Base-by-base conservation (phyloP, 2,113 vertebrate species). In the Salvator merianae region DNA sequence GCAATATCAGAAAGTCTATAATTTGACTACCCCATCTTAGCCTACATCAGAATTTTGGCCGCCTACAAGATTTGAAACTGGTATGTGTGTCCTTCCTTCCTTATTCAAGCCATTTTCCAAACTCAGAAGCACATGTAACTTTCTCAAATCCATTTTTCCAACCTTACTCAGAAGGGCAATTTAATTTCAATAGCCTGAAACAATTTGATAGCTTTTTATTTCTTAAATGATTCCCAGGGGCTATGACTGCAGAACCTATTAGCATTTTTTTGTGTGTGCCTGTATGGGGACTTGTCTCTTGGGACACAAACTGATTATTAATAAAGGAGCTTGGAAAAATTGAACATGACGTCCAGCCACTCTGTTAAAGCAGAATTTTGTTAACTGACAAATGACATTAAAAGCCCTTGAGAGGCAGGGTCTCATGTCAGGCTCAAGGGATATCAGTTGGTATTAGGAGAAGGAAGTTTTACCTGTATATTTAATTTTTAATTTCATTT, bases 321-420 rank as follows among this genome's bases (percentile, higher is more conserved):
- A 72, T 77, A 82, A 82, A 86, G 30, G 73, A 47, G 53, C 30
- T 62, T 82, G 82, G 78, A 84, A 88, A 92, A 93, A 93, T 85
- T 87, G 84, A 91, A 87, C 81, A 85, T 91, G 88, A 89, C 77
- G 77, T 89, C 88, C 71, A 91, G 77, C 71, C 79, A 91, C 79
- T 55, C 62, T 12, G 77, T 40, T 74, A 80, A 66, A 85, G 85
- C 0, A 62, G 83, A 59, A 63, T 71, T 88, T 36, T 79, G 77
- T 72, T 91, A 86, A 86, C 79, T 93, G 81, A 92, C 79, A 84
- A 92, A 43, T 84, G 80, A 88, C 82, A 90, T 91, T 87, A 89
- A 91, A 76, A 89, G 47, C 82, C 59, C 87, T 89, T 81, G 84
- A 91, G 83, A 89, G 63, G 53, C 47, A 86, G 53, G n/a, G 24